Evolutionary conservation across 2,888 invertebrate genomes (phyloP).

Genomic region (Pachycephus smyrnensis): DNA sequence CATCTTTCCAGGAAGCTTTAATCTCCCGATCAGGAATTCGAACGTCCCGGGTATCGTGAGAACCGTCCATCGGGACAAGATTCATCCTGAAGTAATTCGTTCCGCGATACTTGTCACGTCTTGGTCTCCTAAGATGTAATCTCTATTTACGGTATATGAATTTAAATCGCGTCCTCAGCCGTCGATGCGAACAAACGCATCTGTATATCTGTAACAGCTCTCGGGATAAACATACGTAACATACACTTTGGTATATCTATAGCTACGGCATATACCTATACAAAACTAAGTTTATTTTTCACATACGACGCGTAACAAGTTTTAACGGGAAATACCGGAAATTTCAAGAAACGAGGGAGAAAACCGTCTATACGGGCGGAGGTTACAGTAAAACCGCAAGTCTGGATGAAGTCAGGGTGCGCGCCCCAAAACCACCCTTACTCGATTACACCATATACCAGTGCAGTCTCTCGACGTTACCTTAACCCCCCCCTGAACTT

Average conservation of each 20-base stretch:
- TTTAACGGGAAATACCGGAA: not conserved
- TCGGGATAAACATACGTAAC: not conserved
- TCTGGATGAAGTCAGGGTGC: not conserved
- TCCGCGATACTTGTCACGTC: not conserved
- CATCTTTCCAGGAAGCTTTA: not conserved
- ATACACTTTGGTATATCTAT: not conserved
- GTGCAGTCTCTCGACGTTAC: not conserved
- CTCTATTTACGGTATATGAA: not conserved
- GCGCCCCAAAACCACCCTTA: conserved; percentile 25
- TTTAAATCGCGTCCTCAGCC: not conserved
- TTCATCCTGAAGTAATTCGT: not conserved
- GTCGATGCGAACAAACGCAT: not conserved
- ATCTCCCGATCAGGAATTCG: not conserved
- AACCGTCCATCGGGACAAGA: not conserved
- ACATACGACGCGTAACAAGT: not conserved
- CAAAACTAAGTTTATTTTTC: not conserved
- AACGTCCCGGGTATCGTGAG: not conserved
- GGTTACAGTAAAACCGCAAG: not conserved
- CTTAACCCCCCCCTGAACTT: not conserved
- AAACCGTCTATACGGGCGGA: not conserved
- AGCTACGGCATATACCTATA: not conserved
- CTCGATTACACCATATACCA: conserved; percentile 30
- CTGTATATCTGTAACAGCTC: not conserved
- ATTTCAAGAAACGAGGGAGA: not conserved
- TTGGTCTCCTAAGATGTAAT: not conserved